Evolutionary conservation across 2,113 vertebrate species (phyloP), one percentile per base, ranked within the genome.

Genomic region (Cettia cetti): DNA sequence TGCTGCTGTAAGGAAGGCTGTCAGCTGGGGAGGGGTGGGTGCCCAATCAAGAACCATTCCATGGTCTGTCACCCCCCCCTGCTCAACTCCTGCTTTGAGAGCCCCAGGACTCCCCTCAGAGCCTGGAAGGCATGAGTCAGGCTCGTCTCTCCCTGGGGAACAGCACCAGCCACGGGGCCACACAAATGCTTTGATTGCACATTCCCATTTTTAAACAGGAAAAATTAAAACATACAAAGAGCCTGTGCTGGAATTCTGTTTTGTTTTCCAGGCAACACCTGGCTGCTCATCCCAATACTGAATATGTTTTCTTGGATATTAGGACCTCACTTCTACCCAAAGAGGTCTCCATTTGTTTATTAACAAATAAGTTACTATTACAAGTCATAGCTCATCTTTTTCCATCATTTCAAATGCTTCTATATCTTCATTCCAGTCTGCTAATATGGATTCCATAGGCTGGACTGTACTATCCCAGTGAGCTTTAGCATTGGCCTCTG

Each of bases 381-480:
- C 68, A 97, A 98, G 98, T 99, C 99, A 99, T 98, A 99, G 99
- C 95, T 99, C 99, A 86, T 99, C 99, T 87, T 99, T 99, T 94
- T 99, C 99, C 99, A 99, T 99, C 98, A 99, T 99, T 98, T 99
- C 98, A 98, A 99, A 99, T 7, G 99, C 99, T 98, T 99, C 99
- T 98, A 99, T 98, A 97, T 99, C 99, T 98, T 99, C 99, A 96
- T 97, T 99, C 99, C 99, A 99, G 97, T 99, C 99, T 93, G 99
- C 99, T 96, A 99, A 97, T 95, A 99, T 98, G 44, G 99, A 98
- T 89, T 99, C 99, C 96, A 98, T 98, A 49, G 99, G 99, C 61
- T 98, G 98, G 89, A 85, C 97, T 91, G 97, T 98, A 57, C 94
- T 96, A 63, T 97, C 98, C 98, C 98, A 98, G 88, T 94, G 96